Conservation (phyloP, 2,113 vertebrate species). For the Albula glossodonta region DNA sequence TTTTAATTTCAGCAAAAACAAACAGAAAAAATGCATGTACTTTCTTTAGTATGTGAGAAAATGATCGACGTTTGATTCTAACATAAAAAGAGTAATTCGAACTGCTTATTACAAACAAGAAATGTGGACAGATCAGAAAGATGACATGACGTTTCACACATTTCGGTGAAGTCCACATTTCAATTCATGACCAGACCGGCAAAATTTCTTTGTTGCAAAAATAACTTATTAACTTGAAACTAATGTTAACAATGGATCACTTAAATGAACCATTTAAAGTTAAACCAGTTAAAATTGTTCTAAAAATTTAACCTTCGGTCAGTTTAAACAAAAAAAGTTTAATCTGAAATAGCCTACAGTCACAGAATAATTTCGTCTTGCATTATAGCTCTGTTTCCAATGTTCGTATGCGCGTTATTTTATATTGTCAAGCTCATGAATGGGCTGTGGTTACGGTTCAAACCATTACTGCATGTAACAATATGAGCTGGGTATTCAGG, state of each 20-base stretch:
- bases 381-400: too few relatives aligned
- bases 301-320: too few relatives aligned
- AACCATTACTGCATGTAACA: background rate
- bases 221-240: background rate
- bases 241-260: background rate
- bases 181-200: background rate
- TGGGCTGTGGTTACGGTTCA: background rate
- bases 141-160: background rate
- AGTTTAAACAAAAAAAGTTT: too few relatives aligned
- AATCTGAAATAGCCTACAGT: too few relatives aligned
- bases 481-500: background rate
- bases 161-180: background rate
- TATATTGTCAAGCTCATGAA: background rate
- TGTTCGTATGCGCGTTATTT: background rate
- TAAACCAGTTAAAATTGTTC: background rate
- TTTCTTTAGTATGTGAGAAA: background rate
- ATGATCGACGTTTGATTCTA: background rate
- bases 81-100: background rate
- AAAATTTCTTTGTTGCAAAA: background rate
- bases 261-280: too few relatives aligned
- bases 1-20: background rate
- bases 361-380: too few relatives aligned
- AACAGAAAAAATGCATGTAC: background rate
- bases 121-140: background rate
- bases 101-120: background rate